phyloP scores from a whole-genome alignment of 2,113 vertebrate species.

The Siphamia tubifer region DNA sequence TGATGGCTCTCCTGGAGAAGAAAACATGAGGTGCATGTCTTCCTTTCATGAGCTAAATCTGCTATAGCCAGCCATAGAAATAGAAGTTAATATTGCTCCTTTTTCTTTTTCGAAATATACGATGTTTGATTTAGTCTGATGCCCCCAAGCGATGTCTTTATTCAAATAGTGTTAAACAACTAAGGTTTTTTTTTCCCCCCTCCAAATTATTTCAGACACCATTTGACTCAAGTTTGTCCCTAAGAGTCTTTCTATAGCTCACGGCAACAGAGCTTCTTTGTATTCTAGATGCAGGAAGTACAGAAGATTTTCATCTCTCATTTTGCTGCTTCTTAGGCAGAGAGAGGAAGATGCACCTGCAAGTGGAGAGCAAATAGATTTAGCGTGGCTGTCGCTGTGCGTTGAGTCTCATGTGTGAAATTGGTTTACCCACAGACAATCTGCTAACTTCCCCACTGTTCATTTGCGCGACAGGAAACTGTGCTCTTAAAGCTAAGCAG shows the following conservation, averaged over 20 bases:
- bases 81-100: slow-evolving; percentile 2
- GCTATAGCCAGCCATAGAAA: neutral
- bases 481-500: slow-evolving; percentile 2
- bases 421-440: slow-evolving; percentile 49
- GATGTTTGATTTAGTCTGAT: slow-evolving; percentile 16
- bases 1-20: neutral
- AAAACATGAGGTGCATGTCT: neutral
- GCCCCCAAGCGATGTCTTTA: slow-evolving; percentile 17
- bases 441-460: slow-evolving; percentile 35
- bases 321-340: slow-evolving; percentile 24
- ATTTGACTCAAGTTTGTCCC: slow-evolving; percentile 6
- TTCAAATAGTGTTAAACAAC: slow-evolving; percentile 30
- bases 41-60: neutral
- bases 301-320: slow-evolving; percentile 42
- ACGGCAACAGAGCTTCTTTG: neutral
- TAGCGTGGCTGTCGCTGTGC: slow-evolving; percentile 4
- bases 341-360: slow-evolving; percentile 48
- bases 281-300: slow-evolving; percentile 10
- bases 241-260: neutral
- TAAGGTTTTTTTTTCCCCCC: neutral
- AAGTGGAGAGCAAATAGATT: slow-evolving; percentile 35
- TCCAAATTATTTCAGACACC: neutral
- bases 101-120: neutral
- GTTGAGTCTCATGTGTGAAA: slow-evolving; percentile 53
- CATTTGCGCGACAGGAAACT: slow-evolving; percentile 73